Base-by-base conservation (phyloP, 1,140 invertebrate species). In the Drosophila persimilis region DNA sequence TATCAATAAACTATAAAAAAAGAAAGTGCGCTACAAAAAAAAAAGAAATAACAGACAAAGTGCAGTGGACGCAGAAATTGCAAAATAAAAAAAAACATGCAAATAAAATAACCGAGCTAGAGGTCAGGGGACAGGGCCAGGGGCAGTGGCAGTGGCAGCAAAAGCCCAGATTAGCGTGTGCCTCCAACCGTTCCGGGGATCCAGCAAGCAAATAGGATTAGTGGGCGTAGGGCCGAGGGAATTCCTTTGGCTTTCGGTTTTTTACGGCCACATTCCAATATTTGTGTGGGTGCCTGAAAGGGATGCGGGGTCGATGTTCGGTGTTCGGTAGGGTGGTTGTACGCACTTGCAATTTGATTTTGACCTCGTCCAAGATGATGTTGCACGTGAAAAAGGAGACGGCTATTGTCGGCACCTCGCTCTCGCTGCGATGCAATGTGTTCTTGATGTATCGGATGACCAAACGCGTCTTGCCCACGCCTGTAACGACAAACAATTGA, bases 321-420 rank as follows among this genome's bases (percentile, higher is more conserved):
- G 2, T 43, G 52, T 64, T 69, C 17, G 67, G 65, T 69, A 44
- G 48, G 47, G 22, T 69, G 44, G 29, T 22, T 9, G 59, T 71
- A 84, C 77, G 84, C 92, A 96, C 95, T 93, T 96, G 95, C 73
- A 96, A 90, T 92, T 95, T 96, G 7, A 96, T 93, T 90, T 92
- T 94, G 63, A 94, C 93, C 67, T 95, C 93, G 4, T 94, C 93
- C 31, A 96, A 69, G 56, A 95, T 95, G 72, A 97, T 94, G 89
- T 95, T 97, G 90, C 96, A 96, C 5, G 95, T 96, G 88, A 97
- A 97, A 92, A 97, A 98, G 3, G 96, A 97, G 35, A 97, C 97
- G 2, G 96, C 97, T 79, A 98, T 96, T 7, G 97, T 98, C 11
- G 96, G 95, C 58, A 94, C 95, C 9, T 95, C 94, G 78, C 94